Evolutionary conservation across 2,113 vertebrate genomes (phyloP).

Genomic region (Tychaedon coryphoeus): DNA sequence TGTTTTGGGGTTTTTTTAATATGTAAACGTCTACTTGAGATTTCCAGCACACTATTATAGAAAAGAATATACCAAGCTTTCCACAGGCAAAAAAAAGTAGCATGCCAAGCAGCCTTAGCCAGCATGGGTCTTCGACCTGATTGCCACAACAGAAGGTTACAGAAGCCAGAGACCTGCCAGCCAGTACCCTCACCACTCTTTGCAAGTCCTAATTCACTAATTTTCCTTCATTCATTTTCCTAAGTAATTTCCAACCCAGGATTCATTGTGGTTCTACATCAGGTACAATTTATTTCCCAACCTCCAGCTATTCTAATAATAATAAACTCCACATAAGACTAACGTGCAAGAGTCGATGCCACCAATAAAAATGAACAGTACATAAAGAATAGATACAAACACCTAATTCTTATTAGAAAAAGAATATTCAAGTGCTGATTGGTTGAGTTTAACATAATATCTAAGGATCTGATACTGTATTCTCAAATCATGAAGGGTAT

Average conservation of each 20-base stretch:
- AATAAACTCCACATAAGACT: neutral
- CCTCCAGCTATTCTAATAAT: neutral
- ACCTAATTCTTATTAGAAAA: neutral
- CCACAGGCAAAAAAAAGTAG: neutral
- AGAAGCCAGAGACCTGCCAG: neutral
- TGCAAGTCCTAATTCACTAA: neutral
- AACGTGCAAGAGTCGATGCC: neutral
- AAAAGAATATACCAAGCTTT: neutral
- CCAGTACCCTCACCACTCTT: neutral
- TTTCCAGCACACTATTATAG: neutral
- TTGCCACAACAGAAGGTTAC: neutral
- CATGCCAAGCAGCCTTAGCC: neutral
- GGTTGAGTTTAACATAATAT: neutral
- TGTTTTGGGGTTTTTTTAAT: fast-evolving
- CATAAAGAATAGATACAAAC: neutral
- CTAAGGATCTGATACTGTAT: neutral
- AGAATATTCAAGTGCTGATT: neutral
- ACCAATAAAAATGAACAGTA: neutral
- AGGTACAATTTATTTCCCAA: neutral
- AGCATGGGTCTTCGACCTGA: neutral
- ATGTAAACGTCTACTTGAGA: neutral
- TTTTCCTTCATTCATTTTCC: neutral
- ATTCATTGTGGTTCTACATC: neutral
- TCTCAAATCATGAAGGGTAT: neutral
- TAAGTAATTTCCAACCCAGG: neutral